These are phyloP conservation scores for Phlogophora meticulosa DNA, from an alignment of 2,888 invertebrate species.

Conservation along the genomic window DNA sequence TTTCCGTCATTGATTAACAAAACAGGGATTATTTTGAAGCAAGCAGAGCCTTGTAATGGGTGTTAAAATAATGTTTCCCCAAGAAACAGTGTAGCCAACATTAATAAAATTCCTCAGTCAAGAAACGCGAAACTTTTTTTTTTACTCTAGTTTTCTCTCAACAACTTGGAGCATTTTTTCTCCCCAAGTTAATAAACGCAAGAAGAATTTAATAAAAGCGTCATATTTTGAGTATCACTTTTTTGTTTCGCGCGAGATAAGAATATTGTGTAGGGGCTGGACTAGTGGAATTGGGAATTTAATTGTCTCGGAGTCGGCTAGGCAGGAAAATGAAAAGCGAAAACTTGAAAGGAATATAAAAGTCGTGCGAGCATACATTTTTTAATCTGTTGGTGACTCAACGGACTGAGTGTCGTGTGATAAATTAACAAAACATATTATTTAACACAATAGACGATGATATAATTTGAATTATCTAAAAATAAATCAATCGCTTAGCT, in stretches of 20 bases:
- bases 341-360: constrained; percentile 25
- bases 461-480: not conserved
- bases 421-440: constrained; percentile 2
- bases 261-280: constrained; percentile 60
- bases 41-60: constrained; percentile 68
- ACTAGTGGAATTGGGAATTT: constrained; percentile 61
- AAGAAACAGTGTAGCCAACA: constrained; percentile 80
- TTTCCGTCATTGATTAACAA: constrained; percentile 41
- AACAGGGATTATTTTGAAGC: constrained; percentile 58
- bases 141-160: constrained; percentile 77
- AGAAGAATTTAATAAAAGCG: constrained; percentile 89
- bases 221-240: constrained; percentile 80
- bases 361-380: constrained; percentile 8
- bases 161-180: constrained; percentile 81
- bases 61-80: constrained; percentile 79
- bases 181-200: constrained; percentile 83
- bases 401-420: not conserved
- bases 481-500: not conserved
- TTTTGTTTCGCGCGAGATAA: constrained; percentile 68
- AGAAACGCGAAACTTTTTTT: constrained; percentile 83
- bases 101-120: constrained; percentile 87
- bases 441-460: constrained; percentile 19
- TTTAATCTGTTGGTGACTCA: not conserved
- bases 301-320: constrained; percentile 53
- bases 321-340: constrained; percentile 40